Conservation (phyloP, 2,888 invertebrate species). For the Acronicta leporina region DNA sequence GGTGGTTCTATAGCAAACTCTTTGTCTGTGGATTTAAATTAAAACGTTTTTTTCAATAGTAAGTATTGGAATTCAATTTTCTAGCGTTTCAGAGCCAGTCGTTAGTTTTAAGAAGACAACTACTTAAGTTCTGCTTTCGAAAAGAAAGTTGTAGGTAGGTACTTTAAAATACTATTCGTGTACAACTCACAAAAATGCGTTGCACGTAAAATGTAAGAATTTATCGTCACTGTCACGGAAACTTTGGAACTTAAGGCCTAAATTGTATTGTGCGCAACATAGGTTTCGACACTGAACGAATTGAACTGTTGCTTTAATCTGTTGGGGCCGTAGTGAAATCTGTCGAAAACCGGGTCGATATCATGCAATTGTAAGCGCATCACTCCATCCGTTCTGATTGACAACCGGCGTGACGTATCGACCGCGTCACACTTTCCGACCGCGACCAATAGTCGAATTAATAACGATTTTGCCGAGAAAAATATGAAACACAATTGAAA, state of each 20-base stretch:
- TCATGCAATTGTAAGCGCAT: constrained; percentile 79
- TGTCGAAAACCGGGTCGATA: constrained; percentile 75
- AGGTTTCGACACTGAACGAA: constrained; percentile 54
- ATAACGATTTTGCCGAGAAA: constrained; percentile 57
- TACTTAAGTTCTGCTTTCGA: constrained; percentile 13
- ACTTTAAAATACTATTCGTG: constrained; percentile 28
- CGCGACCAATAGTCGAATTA: constrained; percentile 70
- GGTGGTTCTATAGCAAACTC: constrained; percentile 1
- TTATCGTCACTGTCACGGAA: constrained; percentile 33
- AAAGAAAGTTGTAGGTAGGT: constrained; percentile 41
- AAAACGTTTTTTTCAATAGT: constrained; percentile 15
- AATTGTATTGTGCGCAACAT: constrained; percentile 24
- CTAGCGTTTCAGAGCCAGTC: constrained; percentile 8
- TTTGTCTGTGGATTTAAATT: constrained; percentile 9
- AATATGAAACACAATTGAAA: constrained; percentile 67
- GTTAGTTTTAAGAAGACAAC: constrained; percentile 12
- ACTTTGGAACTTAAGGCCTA: constrained; percentile 32
- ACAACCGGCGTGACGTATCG: constrained; percentile 82
- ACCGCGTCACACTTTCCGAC: constrained; percentile 73
- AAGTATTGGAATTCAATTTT: neutral
- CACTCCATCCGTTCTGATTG: constrained; percentile 81
- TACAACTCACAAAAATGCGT: constrained; percentile 12
- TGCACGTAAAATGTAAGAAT: constrained; percentile 19
- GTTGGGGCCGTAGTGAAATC: constrained; percentile 64
- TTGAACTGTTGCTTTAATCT: constrained; percentile 60